Evolutionary conservation across 2,797 vertebrate genomes (phyloP).

Genomic region (Galaxias olidus): DNA sequence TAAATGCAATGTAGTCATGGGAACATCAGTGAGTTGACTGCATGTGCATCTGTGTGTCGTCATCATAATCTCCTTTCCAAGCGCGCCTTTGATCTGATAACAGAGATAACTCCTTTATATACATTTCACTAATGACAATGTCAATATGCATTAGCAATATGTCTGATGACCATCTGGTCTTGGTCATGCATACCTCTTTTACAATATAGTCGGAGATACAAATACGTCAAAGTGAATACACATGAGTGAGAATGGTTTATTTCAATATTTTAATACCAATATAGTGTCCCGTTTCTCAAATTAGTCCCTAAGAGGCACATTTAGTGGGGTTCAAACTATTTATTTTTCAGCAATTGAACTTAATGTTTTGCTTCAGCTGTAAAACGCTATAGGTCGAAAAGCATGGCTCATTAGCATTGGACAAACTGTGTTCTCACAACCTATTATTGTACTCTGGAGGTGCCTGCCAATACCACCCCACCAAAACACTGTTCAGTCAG

Average conservation of each 20-base stretch:
- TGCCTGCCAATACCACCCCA: background rate
- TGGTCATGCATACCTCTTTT: constrained; percentile 4
- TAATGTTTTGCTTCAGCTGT: too few species aligned
- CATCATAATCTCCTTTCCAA: constrained; percentile 11
- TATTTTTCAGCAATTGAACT: too few species aligned
- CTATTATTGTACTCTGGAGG: background rate
- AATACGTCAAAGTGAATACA: too few species aligned
- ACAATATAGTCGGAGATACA: background rate
- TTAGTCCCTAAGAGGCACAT: too few species aligned
- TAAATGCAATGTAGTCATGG: constrained; percentile 41
- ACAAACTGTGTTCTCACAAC: background rate
- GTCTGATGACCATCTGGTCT: constrained; percentile 3
- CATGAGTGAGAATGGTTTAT: too few species aligned
- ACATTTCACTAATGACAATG: constrained; percentile 24
- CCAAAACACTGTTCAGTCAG: background rate
- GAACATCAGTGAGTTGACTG: constrained; percentile 21
- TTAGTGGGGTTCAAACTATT: too few species aligned
- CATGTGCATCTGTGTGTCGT: constrained; percentile 33
- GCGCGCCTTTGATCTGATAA: constrained; percentile 24
- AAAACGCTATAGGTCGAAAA: too few species aligned
- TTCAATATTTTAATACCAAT: too few species aligned
- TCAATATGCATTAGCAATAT: constrained; percentile 17
- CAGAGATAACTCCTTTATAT: constrained; percentile 7
- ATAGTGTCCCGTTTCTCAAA: too few species aligned
- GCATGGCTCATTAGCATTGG: too few species aligned